These are phyloP conservation scores for Drosophila santomea DNA, from an alignment of 1,140 invertebrate species.

Conservation along the genomic window DNA sequence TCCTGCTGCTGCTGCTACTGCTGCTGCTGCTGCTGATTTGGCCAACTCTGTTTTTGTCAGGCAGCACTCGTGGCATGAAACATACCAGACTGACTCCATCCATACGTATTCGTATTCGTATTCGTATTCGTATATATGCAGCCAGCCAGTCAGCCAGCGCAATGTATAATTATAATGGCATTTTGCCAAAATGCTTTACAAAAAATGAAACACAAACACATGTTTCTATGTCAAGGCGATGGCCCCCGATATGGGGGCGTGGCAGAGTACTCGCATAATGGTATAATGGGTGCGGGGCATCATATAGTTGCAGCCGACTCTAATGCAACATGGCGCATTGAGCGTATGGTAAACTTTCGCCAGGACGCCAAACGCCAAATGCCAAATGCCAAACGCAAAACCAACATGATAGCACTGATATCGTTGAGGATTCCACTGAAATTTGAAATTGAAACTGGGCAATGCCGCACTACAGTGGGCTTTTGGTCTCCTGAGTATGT, in stretches of 20 bases:
- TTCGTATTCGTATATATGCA: background rate
- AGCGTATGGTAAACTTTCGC: constrained; percentile 17
- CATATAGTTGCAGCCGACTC: constrained; percentile 3
- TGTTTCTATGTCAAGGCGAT: constrained; percentile 33
- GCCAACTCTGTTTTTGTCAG: constrained; percentile 35
- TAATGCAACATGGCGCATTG: constrained; percentile 18
- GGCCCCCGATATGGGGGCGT: background rate
- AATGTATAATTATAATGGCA: constrained; percentile 79
- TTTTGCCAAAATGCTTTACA: constrained; percentile 67
- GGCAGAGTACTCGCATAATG: background rate
- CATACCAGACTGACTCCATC: constrained; percentile 38
- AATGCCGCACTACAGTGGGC: background rate
- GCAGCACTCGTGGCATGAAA: constrained; percentile 31
- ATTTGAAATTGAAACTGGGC: constrained; percentile 8
- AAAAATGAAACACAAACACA: constrained; percentile 18
- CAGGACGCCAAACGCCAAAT: background rate
- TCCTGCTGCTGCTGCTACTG: constrained; percentile 12
- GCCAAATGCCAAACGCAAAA: constrained; percentile 1
- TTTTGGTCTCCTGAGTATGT: too few relatives aligned
- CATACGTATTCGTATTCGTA: constrained; percentile 12
- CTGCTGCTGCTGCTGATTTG: background rate
- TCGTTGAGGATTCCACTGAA: constrained; percentile 3
- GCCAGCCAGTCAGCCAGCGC: background rate
- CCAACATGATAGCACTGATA: constrained; percentile 25
- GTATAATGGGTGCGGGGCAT: background rate